Evolutionary conservation across 2,797 vertebrate species (phyloP), one percentile per base, ranked within the genome.

Genomic region (Molossus alvarezi): DNA sequence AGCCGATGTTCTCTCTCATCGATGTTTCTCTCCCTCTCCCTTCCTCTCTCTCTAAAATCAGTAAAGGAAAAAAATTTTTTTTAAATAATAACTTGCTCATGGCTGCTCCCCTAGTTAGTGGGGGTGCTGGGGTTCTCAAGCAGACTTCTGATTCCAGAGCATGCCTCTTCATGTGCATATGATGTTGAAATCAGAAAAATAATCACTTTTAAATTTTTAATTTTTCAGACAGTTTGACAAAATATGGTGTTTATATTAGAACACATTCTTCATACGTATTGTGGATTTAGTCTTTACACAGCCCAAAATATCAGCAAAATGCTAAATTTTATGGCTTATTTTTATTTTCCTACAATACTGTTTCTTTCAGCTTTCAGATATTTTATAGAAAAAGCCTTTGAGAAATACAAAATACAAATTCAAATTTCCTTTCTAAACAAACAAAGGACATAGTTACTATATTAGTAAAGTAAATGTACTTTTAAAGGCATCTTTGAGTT

Each of bases 261-360:
- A 77, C 23, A 21, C 14, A 57, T 37, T n/a, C 37, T 53, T 88
- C 69, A 29, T 5, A 67, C 3, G 6, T 60, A n/a, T 33, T 73
- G 9, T 53, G 10, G 48, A 41, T 72, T 88, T 73, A 69, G 25
- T 62, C 27, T 79, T 91, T 57, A 62, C n/a, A 15, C 2, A 55
- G 14, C 25, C 37, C 12, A 27, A 95, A 69, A 75, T 41, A 73
- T 25, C 37, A 65, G 33, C 76, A 92, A 92, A 84, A 62, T 57
- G 20, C 7, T 58, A 58, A 53, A 62, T 77, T 14, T 62, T 57
- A 23, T 48, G 48, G 4, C 21, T 58, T 62, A 27, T 58, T 91
- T 75, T 80, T 64, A 45, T 55, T 75, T 92, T 53, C 92, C 65
- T 87, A 27, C 58, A 95, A 58, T 75, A 73, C 21, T 21, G 1